A percentile compares a stretch with the other conserved stretches of the same genome.
phyloP scores from a whole-genome alignment of 2,888 invertebrate species.

The Anodontia alba region DNA sequence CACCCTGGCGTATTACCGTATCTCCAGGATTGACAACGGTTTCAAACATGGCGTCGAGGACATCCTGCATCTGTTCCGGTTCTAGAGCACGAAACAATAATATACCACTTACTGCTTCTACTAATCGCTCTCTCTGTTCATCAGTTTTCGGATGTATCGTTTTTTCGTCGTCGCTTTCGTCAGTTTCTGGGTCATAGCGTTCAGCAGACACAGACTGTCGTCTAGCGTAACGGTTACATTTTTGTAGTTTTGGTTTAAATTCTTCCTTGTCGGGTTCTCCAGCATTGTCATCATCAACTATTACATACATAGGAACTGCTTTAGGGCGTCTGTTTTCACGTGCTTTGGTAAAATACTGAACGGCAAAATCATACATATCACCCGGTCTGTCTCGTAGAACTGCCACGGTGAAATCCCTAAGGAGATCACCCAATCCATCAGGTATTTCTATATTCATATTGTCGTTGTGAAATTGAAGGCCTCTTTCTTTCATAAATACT shows the following conservation, averaged over 20 bases:
- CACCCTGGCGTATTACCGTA: slow-evolving; percentile 83
- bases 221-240: slow-evolving; percentile 80
- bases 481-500: not conserved
- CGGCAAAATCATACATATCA: slow-evolving; percentile 83
- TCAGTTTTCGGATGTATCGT: slow-evolving; percentile 84
- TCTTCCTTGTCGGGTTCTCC: slow-evolving; percentile 81
- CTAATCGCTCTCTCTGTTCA: slow-evolving; percentile 81
- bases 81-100: slow-evolving; percentile 83
- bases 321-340: slow-evolving; percentile 80
- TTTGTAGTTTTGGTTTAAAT: slow-evolving; percentile 80
- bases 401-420: slow-evolving; percentile 84
- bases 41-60: slow-evolving; percentile 85
- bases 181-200: slow-evolving; percentile 84
- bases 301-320: slow-evolving; percentile 84
- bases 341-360: slow-evolving; percentile 82
- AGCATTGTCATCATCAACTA: slow-evolving; percentile 83
- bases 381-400: slow-evolving; percentile 83
- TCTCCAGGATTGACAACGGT: slow-evolving; percentile 82
- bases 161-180: slow-evolving; percentile 80
- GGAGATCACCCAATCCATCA: slow-evolving; percentile 83
- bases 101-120: slow-evolving; percentile 82
- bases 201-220: slow-evolving; percentile 84
- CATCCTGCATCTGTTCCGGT: slow-evolving; percentile 83
- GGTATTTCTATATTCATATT: slow-evolving; percentile 84
- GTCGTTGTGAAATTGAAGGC: not conserved